Percentiles rank a stretch among this genome's conserved stretches.
phyloP scores from a whole-genome alignment of 2,113 vertebrate genomes.

The Mormyrus iriodes region DNA sequence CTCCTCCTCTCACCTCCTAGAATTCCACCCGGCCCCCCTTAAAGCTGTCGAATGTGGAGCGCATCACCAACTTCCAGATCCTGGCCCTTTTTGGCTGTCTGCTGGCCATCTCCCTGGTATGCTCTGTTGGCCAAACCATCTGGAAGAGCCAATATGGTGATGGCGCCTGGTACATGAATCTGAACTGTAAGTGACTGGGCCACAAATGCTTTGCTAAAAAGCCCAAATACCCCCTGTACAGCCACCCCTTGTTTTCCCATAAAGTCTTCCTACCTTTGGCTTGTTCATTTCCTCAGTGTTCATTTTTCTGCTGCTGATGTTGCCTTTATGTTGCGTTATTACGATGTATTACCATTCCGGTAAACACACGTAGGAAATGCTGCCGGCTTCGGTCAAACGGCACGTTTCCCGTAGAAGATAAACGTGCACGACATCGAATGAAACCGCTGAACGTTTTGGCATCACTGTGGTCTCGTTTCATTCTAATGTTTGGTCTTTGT shows the following conservation, averaged over 20 bases:
- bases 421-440: slow-evolving; percentile 39
- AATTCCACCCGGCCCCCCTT: slow-evolving; percentile 94
- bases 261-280: slow-evolving; percentile 61
- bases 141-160: slow-evolving; percentile 86
- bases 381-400: neutral
- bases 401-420: neutral
- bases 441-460: slow-evolving; percentile 74
- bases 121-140: slow-evolving; percentile 89
- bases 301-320: slow-evolving; percentile 6
- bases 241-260: slow-evolving; percentile 42
- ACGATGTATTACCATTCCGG: neutral
- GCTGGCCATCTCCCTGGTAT: slow-evolving; percentile 90
- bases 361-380: neutral
- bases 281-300: slow-evolving; percentile 55
- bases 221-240: neutral
- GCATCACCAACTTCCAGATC: slow-evolving; percentile 97
- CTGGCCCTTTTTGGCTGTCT: slow-evolving; percentile 91
- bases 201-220: neutral
- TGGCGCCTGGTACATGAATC: slow-evolving; percentile 93
- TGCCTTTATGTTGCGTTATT: slow-evolving; percentile 55
- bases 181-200: slow-evolving; percentile 80
- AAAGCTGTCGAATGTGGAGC: slow-evolving; percentile 95
- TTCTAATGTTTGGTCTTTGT: slow-evolving; percentile 64
- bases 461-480: slow-evolving; percentile 63
- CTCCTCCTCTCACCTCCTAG: slow-evolving; percentile 55